Percentiles rank a stretch among this genome's conserved stretches.
phyloP scores from a whole-genome alignment of 2,888 invertebrate species.

The Sphaerophoria rueppellii region DNA sequence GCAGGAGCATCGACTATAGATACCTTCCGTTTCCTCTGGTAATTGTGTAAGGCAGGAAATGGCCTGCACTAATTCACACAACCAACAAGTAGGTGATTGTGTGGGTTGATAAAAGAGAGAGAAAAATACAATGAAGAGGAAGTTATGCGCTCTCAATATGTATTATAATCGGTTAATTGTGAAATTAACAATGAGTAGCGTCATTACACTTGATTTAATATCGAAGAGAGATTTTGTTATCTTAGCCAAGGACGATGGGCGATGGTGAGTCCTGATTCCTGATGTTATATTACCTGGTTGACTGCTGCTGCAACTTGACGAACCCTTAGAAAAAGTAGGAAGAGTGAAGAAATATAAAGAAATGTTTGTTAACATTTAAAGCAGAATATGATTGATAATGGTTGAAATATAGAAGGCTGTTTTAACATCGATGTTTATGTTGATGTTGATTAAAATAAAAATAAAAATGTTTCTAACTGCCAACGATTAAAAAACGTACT shows the following conservation, averaged over 20 bases:
- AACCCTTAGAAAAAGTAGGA: no score
- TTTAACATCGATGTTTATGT: no score
- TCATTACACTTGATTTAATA: slow-evolving; percentile 72
- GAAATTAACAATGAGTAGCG: slow-evolving; percentile 73
- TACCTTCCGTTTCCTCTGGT: not conserved
- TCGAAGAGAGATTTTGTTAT: slow-evolving; percentile 30
- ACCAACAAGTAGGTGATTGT: not conserved
- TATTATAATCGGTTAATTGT: slow-evolving; percentile 73
- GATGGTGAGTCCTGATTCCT: not conserved
- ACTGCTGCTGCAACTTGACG: no score
- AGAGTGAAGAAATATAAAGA: no score
- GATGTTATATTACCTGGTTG: not conserved
- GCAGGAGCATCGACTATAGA: not conserved
- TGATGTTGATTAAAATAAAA: no score
- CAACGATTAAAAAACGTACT: no score
- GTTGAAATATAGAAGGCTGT: no score
- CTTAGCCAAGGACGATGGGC: slow-evolving; percentile 35
- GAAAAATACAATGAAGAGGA: slow-evolving; percentile 51
- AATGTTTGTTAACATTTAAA: no score
- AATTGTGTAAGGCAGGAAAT: no score
- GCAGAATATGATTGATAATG: no score
- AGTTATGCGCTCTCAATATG: slow-evolving; percentile 59
- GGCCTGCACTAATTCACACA: slow-evolving; percentile 13
- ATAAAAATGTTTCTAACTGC: no score
- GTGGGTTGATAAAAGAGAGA: slow-evolving; percentile 4